A percentile compares a stretch with the other conserved stretches of the same genome.
Conservation (phyloP, 1,140 invertebrate genomes). For the Cydia pomonella region DNA sequence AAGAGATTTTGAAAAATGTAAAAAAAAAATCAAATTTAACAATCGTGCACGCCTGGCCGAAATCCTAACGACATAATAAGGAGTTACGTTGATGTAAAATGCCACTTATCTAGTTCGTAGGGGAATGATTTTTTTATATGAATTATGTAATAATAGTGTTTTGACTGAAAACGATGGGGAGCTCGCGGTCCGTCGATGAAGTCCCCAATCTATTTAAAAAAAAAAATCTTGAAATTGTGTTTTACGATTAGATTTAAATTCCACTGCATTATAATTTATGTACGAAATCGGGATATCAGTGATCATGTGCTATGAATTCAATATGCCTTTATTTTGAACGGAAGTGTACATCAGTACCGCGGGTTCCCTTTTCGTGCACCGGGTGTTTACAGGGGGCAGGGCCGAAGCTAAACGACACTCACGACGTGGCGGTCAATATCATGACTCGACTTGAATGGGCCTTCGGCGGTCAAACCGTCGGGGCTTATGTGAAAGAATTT, state of each 20-base stretch:
- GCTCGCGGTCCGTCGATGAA: constrained; percentile 38
- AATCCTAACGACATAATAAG: constrained; percentile 44
- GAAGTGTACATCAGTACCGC: constrained; percentile 19
- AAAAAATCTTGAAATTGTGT: not conserved
- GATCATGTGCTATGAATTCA: too few relatives aligned
- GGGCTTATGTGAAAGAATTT: too few relatives aligned
- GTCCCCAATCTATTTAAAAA: not conserved
- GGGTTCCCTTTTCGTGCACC: constrained; percentile 43
- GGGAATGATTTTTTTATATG: constrained; percentile 71
- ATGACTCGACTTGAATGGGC: not conserved
- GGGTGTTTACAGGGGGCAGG: constrained; percentile 68
- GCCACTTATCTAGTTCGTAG: constrained; percentile 73
- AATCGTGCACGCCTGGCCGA: constrained; percentile 34
- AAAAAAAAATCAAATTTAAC: constrained; percentile 33
- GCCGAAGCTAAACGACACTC: not conserved
- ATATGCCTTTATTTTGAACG: too few relatives aligned
- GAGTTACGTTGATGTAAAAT: constrained; percentile 46
- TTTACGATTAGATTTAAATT: not conserved
- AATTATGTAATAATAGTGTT: constrained; percentile 63
- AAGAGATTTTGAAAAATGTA: constrained; percentile 35
- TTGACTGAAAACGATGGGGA: constrained; percentile 53
- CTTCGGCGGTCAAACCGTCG: constrained; percentile 4
- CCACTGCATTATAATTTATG: too few relatives aligned
- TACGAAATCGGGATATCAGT: too few relatives aligned
- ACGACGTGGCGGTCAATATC: too few relatives aligned